These are phyloP conservation scores for Porites lobata DNA, from an alignment of 92 coral and sea anemone genomes.

Conservation along the genomic window DNA sequence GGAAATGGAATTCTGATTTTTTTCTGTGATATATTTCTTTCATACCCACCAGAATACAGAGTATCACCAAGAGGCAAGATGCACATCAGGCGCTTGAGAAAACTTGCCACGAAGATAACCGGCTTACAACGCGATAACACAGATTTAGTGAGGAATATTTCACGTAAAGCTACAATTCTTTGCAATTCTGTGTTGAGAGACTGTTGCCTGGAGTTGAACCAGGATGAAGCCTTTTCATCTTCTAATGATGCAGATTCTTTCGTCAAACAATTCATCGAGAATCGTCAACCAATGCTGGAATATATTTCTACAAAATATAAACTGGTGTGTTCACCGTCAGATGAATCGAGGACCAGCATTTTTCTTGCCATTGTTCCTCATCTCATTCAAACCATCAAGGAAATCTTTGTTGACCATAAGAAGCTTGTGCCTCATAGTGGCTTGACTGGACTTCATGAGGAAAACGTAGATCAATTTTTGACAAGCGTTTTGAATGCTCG, in stretches of 20 bases:
- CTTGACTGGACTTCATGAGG: background rate
- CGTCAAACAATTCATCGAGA: background rate
- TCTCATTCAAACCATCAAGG: conserved; percentile 20
- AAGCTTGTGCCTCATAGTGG: background rate
- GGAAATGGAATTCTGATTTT: no score
- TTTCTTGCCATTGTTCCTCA: conserved; percentile 3
- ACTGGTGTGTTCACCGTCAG: background rate
- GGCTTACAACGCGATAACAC: background rate
- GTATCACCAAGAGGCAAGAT: conserved; percentile 30
- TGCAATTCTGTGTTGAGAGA: background rate
- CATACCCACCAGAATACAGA: background rate
- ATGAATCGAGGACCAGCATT: background rate
- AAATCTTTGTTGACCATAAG: background rate
- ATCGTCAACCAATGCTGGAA: background rate
- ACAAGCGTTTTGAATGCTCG: background rate
- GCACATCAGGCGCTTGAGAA: conserved; percentile 17
- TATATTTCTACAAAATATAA: background rate
- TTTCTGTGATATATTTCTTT: background rate
- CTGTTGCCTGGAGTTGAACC: background rate
- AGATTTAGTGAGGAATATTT: background rate
- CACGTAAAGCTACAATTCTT: background rate
- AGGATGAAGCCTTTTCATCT: background rate
- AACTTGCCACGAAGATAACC: conserved; percentile 14
- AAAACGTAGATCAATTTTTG: background rate
- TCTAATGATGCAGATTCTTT: background rate